phyloP scores from a whole-genome alignment of 2,113 vertebrate genomes.

The Motacilla alba region DNA sequence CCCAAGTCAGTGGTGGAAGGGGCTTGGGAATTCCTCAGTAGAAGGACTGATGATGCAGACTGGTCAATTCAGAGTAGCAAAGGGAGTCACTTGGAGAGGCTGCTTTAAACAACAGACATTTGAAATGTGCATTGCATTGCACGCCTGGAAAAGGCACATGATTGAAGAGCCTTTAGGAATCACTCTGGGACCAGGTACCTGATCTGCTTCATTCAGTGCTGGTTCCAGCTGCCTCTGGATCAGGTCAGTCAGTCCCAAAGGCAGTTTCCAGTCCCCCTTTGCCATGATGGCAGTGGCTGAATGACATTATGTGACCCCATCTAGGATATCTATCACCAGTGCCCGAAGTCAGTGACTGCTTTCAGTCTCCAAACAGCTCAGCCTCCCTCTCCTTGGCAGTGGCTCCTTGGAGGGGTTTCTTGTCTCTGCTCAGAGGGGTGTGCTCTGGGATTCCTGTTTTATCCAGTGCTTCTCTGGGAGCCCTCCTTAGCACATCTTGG shows the following conservation, averaged over 20 bases:
- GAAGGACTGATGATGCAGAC: fast-evolving
- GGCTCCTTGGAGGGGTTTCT: not conserved
- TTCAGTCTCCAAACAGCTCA: not conserved
- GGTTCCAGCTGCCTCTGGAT: not conserved
- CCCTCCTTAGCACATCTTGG: not conserved
- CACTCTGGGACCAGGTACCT: not conserved
- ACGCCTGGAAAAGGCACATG: not conserved
- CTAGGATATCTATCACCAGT: not conserved
- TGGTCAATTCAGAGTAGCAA: not conserved
- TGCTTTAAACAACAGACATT: not conserved
- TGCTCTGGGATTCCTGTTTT: not conserved
- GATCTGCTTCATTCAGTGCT: not conserved
- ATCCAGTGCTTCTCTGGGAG: not conserved
- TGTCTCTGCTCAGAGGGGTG: not conserved
- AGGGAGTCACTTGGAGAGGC: not conserved
- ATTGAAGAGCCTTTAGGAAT: not conserved
- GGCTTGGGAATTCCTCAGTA: not conserved
- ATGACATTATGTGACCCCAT: not conserved
- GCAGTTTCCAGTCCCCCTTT: not conserved
- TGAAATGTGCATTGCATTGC: not conserved
- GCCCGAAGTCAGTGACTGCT: fast-evolving
- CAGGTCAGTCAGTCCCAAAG: not conserved
- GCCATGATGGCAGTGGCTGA: not conserved
- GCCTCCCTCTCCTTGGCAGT: not conserved
- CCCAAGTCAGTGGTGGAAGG: not conserved